phyloP scores from a whole-genome alignment of 2,888 invertebrate species.

The Microchrysa polita region DNA sequence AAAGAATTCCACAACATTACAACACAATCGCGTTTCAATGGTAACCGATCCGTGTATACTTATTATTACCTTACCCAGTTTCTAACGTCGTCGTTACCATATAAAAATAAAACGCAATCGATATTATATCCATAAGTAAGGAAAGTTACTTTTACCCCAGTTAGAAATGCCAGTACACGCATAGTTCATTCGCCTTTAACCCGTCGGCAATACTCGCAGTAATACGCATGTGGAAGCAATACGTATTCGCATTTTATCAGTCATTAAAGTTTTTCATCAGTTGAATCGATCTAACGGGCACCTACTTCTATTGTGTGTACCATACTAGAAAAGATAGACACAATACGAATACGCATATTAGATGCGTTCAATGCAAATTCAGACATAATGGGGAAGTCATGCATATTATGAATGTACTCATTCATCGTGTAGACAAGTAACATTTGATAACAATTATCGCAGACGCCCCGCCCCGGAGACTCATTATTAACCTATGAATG shows the following conservation, averaged over 20 bases:
- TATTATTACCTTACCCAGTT: neutral
- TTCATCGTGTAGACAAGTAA: too few species aligned
- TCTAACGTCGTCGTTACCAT: neutral
- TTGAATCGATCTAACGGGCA: neutral
- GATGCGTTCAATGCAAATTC: too few species aligned
- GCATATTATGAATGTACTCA: too few species aligned
- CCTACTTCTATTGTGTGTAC: neutral
- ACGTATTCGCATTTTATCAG: too few species aligned
- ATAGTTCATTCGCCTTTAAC: conserved; percentile 14
- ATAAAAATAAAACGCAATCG: neutral
- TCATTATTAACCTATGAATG: too few species aligned
- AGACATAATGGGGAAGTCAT: too few species aligned
- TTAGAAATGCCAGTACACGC: too few species aligned
- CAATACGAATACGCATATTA: neutral
- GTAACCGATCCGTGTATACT: neutral
- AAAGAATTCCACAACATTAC: too few species aligned
- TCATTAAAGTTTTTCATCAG: neutral
- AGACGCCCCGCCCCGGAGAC: too few species aligned
- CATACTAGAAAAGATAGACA: neutral
- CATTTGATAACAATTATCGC: too few species aligned
- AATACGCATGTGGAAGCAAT: too few species aligned
- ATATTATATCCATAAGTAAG: neutral
- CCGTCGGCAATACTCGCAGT: neutral
- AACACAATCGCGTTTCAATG: too few species aligned
- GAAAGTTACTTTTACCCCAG: neutral